phyloP scores from a whole-genome alignment of 2,888 invertebrate species.

The Caenorhabditis sp. region DNA sequence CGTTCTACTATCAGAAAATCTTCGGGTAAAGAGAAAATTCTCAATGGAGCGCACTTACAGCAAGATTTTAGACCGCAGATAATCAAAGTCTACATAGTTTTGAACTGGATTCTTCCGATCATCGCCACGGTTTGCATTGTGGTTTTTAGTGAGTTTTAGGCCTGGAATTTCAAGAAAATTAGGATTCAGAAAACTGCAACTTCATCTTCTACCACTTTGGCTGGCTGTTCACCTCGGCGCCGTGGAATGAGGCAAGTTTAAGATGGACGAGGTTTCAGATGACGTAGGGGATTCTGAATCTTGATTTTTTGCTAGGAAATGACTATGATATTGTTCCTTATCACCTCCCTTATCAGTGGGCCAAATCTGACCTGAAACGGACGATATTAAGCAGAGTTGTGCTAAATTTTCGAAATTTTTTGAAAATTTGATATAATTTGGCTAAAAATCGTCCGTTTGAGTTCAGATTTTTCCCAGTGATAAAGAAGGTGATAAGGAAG shows the following conservation, averaged over 20 bases:
- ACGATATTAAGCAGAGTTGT: not conserved
- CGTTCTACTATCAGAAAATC: slow-evolving; percentile 14
- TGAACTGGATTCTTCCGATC: slow-evolving; percentile 8
- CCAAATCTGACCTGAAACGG: no score
- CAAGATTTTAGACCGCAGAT: not conserved
- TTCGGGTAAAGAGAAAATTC: slow-evolving; percentile 34
- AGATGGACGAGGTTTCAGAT: not conserved
- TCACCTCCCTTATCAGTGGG: no score
- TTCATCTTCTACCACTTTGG: slow-evolving; percentile 34
- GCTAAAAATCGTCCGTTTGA: not conserved
- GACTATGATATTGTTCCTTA: no score
- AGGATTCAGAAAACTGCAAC: slow-evolving; percentile 4
- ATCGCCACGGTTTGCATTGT: not conserved
- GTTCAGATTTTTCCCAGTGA: not conserved
- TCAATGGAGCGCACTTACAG: not conserved
- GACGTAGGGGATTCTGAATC: no score
- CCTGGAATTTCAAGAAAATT: no score
- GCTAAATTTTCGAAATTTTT: not conserved
- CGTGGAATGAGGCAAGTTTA: no score
- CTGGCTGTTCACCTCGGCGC: slow-evolving; percentile 26
- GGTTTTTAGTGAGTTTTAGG: not conserved
- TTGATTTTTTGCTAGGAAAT: no score
- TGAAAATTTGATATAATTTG: not conserved
- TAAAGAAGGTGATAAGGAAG: no score
- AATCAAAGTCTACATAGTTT: not conserved